Evolutionary conservation across 2,113 vertebrate species (phyloP), one percentile per base, ranked within the genome.

Genomic region (Notechis scutatus): DNA sequence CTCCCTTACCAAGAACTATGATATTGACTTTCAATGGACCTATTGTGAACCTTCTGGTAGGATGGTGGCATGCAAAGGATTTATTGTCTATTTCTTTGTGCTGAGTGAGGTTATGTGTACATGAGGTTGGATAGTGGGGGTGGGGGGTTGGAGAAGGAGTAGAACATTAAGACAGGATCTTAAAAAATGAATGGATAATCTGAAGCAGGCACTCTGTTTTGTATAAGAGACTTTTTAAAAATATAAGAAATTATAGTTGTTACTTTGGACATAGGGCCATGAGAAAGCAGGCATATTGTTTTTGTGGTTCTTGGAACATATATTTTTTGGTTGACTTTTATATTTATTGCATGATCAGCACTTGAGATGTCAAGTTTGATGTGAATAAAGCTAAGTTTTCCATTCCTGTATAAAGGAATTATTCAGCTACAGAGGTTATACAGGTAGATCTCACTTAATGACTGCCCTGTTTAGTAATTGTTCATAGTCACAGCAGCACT

Each of bases 21-120:
- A 94, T 50, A 18, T 4, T 50, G 93, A 94, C 55, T 93, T 81
- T 12, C 87, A 61, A 20, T 87, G 91, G 91, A 52, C 59, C 21
- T 92, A 85, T 50, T 94, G 93, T 64, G 64, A 86, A 39, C 9
- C 89, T 24, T 50, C 91, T 61, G 92, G 93, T 94, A 89, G 61
- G 88, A 89, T 74, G 69, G 69, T 74, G 15, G 69, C 69, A 81
- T 20, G 12, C 29, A 69, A 69, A 69, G 11, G 11, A 69, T n/a
- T n/a, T 69, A 69, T 69, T 4, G 11, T n/a, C 12, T n/a, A n/a
- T 69, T 69, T 69, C 61, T n/a, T 69, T 69, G 26, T 69, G n/a
- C 34, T 39, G 34, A 39, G 15, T 39, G 69, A 81, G 6, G 15
- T 81, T 81, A 81, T 81, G 15, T 81, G 6, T 81, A 39, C 6